These are phyloP conservation scores for Kryptopterus vitreolus DNA, from an alignment of 2,797 vertebrate genomes.

Conservation along the genomic window DNA sequence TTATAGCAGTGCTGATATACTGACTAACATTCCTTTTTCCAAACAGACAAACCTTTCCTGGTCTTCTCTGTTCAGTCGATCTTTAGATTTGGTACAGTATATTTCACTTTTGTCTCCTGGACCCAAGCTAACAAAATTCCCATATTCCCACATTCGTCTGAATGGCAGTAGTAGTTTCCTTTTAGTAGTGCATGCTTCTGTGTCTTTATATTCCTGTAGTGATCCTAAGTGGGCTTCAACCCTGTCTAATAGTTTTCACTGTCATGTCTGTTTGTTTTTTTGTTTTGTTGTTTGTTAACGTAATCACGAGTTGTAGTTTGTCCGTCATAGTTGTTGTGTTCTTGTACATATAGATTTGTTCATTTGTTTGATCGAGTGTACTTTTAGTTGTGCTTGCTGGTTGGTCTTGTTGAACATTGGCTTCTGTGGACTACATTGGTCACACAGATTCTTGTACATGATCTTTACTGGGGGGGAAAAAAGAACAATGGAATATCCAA, in stretches of 20 bases:
- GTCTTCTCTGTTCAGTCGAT: constrained; percentile 84
- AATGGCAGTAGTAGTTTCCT: constrained; percentile 6
- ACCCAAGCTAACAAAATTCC: constrained; percentile 28
- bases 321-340: constrained; percentile 43
- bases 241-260: not conserved
- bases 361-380: not conserved
- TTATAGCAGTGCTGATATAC: constrained; percentile 10
- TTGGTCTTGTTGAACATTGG: constrained; percentile 24
- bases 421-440: constrained; percentile 19
- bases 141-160: constrained; percentile 17
- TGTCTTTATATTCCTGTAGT: not conserved
- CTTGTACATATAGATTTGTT: constrained; percentile 36
- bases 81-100: constrained; percentile 86
- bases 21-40: constrained; percentile 58
- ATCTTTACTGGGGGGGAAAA: not conserved
- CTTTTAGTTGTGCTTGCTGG: constrained; percentile 23
- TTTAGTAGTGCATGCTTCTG: constrained; percentile 18
- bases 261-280: not conserved
- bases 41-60: constrained; percentile 85
- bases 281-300: too few species aligned
- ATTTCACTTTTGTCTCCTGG: constrained; percentile 42
- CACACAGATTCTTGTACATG: not conserved
- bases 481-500: not conserved
- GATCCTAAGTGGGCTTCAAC: not conserved
- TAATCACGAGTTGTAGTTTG: not conserved